A percentile compares a stretch with the other conserved stretches of the same genome.
phyloP scores from a whole-genome alignment of 2,113 vertebrate genomes.

The Microtus ochrogaster region DNA sequence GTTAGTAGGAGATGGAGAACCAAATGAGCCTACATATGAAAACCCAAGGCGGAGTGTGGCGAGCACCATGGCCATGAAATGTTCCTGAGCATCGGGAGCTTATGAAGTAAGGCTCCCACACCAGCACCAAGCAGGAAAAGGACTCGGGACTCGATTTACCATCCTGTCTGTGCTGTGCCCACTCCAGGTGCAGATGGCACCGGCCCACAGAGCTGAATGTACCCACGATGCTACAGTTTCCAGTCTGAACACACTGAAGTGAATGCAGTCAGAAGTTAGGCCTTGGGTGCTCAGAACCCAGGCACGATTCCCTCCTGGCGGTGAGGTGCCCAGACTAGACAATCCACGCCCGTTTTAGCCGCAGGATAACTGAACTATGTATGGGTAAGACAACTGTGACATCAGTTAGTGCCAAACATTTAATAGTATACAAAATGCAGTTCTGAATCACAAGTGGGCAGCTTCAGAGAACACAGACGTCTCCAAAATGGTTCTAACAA shows the following conservation, averaged over 20 bases:
- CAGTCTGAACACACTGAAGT: neutral
- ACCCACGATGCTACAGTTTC: neutral
- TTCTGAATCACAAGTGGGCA: neutral
- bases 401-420: neutral
- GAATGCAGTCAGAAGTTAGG: neutral
- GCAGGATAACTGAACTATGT: neutral
- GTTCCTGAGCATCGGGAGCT: neutral
- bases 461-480: neutral
- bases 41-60: neutral
- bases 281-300: neutral
- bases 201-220: neutral
- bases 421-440: neutral
- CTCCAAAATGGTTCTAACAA: neutral
- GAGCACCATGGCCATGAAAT: neutral
- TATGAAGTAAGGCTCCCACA: rapidly evolving
- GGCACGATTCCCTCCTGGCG: neutral
- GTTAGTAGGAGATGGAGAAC: neutral
- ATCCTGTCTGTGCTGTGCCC: neutral
- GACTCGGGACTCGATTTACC: rapidly evolving
- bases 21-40: neutral
- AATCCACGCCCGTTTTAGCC: neutral
- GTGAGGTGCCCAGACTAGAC: neutral
- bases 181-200: neutral
- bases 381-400: neutral
- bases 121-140: neutral